Conservation (phyloP, 2,797 vertebrate species). For the Melanotaenia boesemani region DNA sequence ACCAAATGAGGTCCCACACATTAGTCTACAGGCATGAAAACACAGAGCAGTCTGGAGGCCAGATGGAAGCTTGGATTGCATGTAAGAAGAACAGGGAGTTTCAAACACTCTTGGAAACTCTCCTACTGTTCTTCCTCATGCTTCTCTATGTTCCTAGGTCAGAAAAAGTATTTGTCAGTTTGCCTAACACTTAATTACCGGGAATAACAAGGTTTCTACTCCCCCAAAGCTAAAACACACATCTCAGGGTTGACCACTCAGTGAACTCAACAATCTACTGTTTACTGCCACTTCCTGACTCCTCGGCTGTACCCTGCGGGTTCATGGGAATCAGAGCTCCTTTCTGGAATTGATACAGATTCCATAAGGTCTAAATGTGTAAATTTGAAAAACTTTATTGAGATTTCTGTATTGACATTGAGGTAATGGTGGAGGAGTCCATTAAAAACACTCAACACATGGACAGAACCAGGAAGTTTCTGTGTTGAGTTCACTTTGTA, state of each 20-base stretch:
- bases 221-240: constrained; percentile 46
- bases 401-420: constrained; percentile 35
- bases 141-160: constrained; percentile 28
- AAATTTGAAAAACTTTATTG: constrained; percentile 41
- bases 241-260: constrained; percentile 47
- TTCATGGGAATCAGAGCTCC: constrained; percentile 54
- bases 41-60: constrained; percentile 71
- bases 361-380: constrained; percentile 66
- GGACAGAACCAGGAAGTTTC: constrained; percentile 59
- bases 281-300: constrained; percentile 53
- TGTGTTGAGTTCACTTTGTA: constrained; percentile 53
- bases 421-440: constrained; percentile 28
- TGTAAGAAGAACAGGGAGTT: constrained; percentile 68
- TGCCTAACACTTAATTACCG: constrained; percentile 11
- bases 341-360: constrained; percentile 30
- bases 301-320: constrained; percentile 49
- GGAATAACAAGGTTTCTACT: constrained; percentile 4
- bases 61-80: constrained; percentile 77
- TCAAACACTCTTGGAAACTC: constrained; percentile 49
- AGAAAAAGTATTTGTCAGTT: constrained; percentile 12
- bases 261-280: constrained; percentile 57
- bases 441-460: constrained; percentile 67
- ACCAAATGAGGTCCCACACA: constrained; percentile 63
- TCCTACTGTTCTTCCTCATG: constrained; percentile 49
- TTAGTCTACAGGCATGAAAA: constrained; percentile 61